A percentile compares a stretch with the other conserved stretches of the same genome.
Conservation (phyloP, 2,888 invertebrate species). For the Leptinotarsa juncta region DNA sequence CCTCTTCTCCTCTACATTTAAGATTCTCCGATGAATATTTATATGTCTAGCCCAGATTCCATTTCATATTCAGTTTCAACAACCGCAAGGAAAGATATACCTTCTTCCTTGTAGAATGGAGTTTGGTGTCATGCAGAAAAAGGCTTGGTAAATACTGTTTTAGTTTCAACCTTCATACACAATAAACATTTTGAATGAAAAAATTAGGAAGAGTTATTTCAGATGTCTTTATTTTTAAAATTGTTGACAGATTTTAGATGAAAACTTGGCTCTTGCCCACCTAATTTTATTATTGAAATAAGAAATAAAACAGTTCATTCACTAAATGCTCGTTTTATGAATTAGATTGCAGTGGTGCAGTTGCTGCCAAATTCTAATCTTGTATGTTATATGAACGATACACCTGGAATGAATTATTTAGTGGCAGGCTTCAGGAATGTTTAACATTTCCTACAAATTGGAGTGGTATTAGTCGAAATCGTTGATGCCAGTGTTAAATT, state of each 20-base stretch:
- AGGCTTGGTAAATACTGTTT: too few species aligned
- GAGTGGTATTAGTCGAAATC: neutral
- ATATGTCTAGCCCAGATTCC: too few species aligned
- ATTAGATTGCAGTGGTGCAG: slow-evolving; percentile 39
- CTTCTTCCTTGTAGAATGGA: too few species aligned
- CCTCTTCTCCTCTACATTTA: too few species aligned
- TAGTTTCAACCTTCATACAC: neutral
- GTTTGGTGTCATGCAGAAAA: too few species aligned
- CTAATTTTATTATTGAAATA: slow-evolving; percentile 40
- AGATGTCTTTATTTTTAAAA: neutral
- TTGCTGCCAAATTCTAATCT: slow-evolving; percentile 23
- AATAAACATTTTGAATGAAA: too few species aligned
- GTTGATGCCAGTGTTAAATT: neutral
- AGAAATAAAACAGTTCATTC: slow-evolving; percentile 40
- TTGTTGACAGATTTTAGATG: neutral
- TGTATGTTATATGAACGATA: neutral
- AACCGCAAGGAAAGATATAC: too few species aligned
- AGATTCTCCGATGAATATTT: too few species aligned
- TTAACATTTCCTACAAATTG: neutral
- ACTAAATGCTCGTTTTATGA: slow-evolving; percentile 44
- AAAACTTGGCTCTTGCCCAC: slow-evolving; percentile 16
- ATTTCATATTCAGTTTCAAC: too few species aligned
- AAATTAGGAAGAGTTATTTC: too few species aligned
- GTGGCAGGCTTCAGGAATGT: neutral
- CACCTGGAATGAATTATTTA: slow-evolving; percentile 6